Base-by-base conservation (phyloP, 2,888 invertebrate species). In the Argyra leucocephala region DNA sequence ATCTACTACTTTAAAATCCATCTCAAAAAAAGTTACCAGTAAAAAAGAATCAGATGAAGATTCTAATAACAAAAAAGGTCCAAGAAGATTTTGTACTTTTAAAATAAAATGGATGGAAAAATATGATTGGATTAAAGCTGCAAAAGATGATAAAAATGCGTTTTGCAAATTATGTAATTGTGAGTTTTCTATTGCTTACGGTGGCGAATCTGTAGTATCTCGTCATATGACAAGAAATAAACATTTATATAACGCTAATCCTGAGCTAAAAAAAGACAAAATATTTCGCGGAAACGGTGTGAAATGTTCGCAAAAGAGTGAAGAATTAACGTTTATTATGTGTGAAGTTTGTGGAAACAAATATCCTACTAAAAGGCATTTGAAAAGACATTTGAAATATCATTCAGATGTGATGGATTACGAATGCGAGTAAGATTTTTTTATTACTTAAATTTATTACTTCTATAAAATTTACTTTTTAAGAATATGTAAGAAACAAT, bases 301-400 rank as follows among this genome's bases (percentile, higher is more conserved):
- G 1, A 79, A 48, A 48, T 48, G 18, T n/a, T 12, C 48, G 2
- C 48, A 9, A 48, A 48, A 48, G 18, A 48, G 48, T 48, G 48
- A 48, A 48, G 48, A 48, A 5, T 48, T 48, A n/a, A 48, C 48
- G 1, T 48, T 48, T n/a, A 48, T 48, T 68, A 73, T 77, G 21
- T 80, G 80, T 67, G 74, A 76, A 21, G 69, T 78, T 9, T 80
- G 80, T 66, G 79, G 79, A 3, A 80, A 80, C 66, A 73, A 71
- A 0, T 80, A 79, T 69, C 73, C 75, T 10, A 74, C 77, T 3
- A 76, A 78, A 60, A 78, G 77, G 67, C 74, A 76, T 1, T 68
- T 80, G 22, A 78, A 76, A 62, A 74, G 76, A 0, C 80, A 80
- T 67, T 76, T 79, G 76, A 72, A 78, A 37, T 71, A 80, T 22